phyloP scores from a whole-genome alignment of 2,888 invertebrate genomes.

The Boloria euphrosyne region DNA sequence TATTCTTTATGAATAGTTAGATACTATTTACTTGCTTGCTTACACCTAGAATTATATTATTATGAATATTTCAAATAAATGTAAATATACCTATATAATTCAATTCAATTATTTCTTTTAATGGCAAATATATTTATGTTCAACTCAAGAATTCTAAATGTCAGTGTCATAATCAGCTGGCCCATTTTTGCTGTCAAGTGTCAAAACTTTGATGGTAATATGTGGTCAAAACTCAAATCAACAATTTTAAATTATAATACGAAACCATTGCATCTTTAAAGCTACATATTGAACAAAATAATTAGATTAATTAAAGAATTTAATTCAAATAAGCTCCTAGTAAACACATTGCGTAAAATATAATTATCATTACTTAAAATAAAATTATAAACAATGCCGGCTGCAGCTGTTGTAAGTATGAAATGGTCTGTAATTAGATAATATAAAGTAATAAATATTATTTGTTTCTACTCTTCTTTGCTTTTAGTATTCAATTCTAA shows the following conservation, averaged over 20 bases:
- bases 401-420: conserved; percentile 34
- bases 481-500: conserved; percentile 85
- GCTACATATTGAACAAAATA: no score
- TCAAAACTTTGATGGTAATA: no score
- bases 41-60: no score
- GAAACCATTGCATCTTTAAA: no score
- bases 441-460: no score
- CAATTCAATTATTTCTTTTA: no score
- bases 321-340: background rate
- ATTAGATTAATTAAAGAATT: background rate
- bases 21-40: no score
- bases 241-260: background rate
- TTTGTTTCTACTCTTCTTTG: conserved; percentile 5
- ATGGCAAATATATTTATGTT: background rate
- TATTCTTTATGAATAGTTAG: no score
- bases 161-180: conserved; percentile 12
- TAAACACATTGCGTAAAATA: background rate
- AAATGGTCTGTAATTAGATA: background rate
- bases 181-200: background rate
- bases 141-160: background rate
- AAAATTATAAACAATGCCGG: conserved; percentile 35
- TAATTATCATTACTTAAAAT: background rate
- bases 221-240: no score
- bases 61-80: no score
- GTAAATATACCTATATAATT: no score